Percentiles rank a stretch among this genome's conserved stretches.
These are phyloP conservation scores for Syngnathus rostellatus DNA, from an alignment of 2,797 vertebrate genomes.

Conservation along the genomic window DNA sequence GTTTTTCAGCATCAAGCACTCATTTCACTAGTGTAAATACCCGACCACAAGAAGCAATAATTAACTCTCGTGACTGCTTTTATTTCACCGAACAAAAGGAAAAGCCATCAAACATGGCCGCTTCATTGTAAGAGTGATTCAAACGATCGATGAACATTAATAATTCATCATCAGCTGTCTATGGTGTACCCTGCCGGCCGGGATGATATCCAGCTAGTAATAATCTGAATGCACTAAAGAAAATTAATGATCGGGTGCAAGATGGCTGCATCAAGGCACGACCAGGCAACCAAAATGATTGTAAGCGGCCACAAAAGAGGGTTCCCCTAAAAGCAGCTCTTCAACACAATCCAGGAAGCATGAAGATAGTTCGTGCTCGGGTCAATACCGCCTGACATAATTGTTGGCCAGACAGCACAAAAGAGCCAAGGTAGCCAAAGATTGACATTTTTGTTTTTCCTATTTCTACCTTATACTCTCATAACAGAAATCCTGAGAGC, in stretches of 20 bases:
- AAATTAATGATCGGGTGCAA: neutral
- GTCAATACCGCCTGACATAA: conserved; percentile 41
- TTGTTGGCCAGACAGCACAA: conserved; percentile 26
- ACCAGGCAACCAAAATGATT: conserved; percentile 17
- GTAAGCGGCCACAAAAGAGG: conserved; percentile 20
- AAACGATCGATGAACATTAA: conserved; percentile 52
- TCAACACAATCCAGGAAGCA: conserved; percentile 32
- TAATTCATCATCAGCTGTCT: conserved; percentile 56
- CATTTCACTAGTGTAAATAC: neutral
- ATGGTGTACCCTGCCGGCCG: neutral
- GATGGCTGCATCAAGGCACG: conserved; percentile 34
- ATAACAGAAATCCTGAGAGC: neutral
- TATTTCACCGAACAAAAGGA: conserved; percentile 2
- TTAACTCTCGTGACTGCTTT: neutral
- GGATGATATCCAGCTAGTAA: neutral
- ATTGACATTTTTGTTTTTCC: neutral
- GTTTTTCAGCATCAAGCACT: neutral
- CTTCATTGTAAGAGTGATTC: conserved; percentile 11
- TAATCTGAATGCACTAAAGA: neutral
- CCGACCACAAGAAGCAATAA: neutral
- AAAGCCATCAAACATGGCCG: conserved; percentile 5
- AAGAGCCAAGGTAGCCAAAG: conserved; percentile 18
- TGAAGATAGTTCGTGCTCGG: conserved; percentile 25
- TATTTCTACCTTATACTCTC: conserved; percentile 6
- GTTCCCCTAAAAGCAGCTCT: conserved; percentile 21